Percentiles rank a stretch among this genome's conserved stretches.
phyloP scores from a whole-genome alignment of 2,113 vertebrate genomes.

The Stigmatopora argus region DNA sequence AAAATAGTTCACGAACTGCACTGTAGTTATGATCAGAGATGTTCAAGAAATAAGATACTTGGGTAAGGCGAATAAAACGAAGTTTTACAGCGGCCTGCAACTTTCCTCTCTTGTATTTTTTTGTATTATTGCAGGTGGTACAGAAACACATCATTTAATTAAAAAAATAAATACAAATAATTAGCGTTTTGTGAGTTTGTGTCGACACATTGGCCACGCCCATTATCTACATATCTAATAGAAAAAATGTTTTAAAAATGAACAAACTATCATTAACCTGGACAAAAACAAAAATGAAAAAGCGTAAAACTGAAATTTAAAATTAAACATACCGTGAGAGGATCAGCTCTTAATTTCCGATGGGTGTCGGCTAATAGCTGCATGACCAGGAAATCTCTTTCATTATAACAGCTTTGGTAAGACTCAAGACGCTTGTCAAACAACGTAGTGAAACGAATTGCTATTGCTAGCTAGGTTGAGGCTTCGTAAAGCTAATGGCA shows the following conservation, averaged over 20 bases:
- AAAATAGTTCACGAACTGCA: not conserved
- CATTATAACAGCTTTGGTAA: not conserved
- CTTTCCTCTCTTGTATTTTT: not conserved
- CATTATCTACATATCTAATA: not conserved
- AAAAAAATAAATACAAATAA: not conserved
- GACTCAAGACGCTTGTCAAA: slow-evolving; percentile 1
- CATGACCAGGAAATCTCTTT: not conserved
- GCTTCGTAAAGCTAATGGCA: not conserved
- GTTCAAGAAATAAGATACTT: not conserved
- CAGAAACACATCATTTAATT: not conserved
- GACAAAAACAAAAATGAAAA: not conserved
- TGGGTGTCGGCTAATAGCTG: not conserved
- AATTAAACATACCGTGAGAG: not conserved
- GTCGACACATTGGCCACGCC: not conserved
- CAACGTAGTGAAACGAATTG: not conserved
- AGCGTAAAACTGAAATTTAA: not conserved
- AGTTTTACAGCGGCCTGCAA: not conserved
- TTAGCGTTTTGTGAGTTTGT: no score
- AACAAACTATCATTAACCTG: not conserved
- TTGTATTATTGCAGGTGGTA: not conserved
- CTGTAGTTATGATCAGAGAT: not conserved
- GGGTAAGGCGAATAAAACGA: not conserved
- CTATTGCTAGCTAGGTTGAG: not conserved
- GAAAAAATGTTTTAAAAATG: not conserved
- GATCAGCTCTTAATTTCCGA: not conserved